A percentile compares a stretch with the other conserved stretches of the same genome.
These are phyloP conservation scores for Macrosteles quadrilineatus DNA, from an alignment of 1,140 invertebrate genomes.

Conservation along the genomic window DNA sequence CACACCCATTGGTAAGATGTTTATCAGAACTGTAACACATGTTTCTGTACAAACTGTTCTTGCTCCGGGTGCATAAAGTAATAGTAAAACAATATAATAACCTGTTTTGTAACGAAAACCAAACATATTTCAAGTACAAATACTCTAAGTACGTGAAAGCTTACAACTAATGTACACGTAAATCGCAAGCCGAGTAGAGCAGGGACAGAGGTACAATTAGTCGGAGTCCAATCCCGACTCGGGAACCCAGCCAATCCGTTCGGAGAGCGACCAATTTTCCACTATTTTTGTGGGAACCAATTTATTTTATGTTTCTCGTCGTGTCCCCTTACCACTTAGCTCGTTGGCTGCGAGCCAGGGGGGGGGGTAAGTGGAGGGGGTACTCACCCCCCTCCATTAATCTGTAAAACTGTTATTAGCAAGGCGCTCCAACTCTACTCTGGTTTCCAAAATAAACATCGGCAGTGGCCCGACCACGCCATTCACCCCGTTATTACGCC, in stretches of 20 bases:
- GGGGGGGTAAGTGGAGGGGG: too few relatives aligned
- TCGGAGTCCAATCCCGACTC: background rate
- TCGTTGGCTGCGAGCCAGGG: background rate
- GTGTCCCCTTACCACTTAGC: conserved; percentile 18
- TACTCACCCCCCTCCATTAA: background rate
- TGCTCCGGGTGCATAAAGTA: too few relatives aligned
- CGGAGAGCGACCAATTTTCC: conserved; percentile 1
- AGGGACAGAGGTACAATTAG: conserved; percentile 5
- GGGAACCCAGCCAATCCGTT: background rate
- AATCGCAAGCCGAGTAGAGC: too few relatives aligned
- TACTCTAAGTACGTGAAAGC: too few relatives aligned
- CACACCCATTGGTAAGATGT: too few relatives aligned
- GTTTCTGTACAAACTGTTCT: too few relatives aligned
- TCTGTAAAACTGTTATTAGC: conserved; percentile 27
- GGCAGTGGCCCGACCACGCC: background rate
- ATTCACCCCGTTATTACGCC: background rate
- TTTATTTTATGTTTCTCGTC: conserved; percentile 27
- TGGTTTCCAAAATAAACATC: conserved; percentile 24
- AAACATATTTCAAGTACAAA: too few relatives aligned
- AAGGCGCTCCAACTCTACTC: background rate
- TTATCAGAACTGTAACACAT: too few relatives aligned
- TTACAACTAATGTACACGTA: too few relatives aligned
- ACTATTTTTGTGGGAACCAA: conserved; percentile 25
- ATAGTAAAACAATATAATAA: too few relatives aligned
- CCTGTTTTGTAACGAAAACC: too few relatives aligned